Evolutionary conservation across 2,888 invertebrate species (phyloP), one percentile per base, ranked within the genome.

Genomic region (Lasioglossum zephyrum): DNA sequence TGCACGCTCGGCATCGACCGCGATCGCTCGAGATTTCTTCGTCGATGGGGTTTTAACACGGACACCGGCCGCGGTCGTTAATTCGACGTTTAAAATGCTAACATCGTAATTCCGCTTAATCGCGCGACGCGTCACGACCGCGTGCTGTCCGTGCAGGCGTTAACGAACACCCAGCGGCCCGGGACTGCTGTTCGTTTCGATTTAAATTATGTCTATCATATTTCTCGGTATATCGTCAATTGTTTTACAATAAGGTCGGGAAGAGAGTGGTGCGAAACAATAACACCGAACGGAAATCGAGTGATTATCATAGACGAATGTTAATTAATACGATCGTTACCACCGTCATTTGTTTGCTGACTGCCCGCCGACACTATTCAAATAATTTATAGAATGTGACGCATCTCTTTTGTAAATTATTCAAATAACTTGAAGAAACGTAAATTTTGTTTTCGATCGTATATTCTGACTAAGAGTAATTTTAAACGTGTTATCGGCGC

Each of bases 61-160:
- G 13, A 26, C 60, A 60, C 60, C 13, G 4, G 26, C 26, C 26
- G 6, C 60, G 6, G 26, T 31, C 26, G 60, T 31, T 63, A 63
- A 63, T 63, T 63, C 60, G 60, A 63, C 60, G 60, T 26, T 63
- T 63, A 63, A 63, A 63, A 63, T 63, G 60, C 60, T 31, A 63
- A 31, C 60, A 63, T 63, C 60, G 60, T 63, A 63, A 63, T 63
- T 63, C 60, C 60, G 16, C 16, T 63, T 63, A 63, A 63, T 63
- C 60, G 60, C 31, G 31, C 60, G 31, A 13, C 31, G 60, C 31
- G 26, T 1, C 60, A 6, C 5, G 11, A 4, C 60, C 26, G 60
- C 31, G 53, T 22, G 13, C 26, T 26, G 26, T 26, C 4, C 16
- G 16, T 63, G 60, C 16, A 63, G 60, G 60, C 60, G 60, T 63